phyloP scores from a whole-genome alignment of 2,113 vertebrate species.

The Pipra filicauda region DNA sequence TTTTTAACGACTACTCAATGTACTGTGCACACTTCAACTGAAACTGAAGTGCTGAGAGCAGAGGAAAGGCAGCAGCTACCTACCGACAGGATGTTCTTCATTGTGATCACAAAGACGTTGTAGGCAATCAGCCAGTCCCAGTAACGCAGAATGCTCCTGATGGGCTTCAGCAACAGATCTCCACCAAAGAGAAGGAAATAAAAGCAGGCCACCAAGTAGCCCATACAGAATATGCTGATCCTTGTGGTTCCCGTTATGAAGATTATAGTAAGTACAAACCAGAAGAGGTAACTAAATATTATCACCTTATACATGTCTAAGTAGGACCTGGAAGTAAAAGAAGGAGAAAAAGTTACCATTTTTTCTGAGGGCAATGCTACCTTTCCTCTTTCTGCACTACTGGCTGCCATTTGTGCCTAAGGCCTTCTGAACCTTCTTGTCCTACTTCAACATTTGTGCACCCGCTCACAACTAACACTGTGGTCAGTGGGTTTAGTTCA shows the following conservation, averaged over 20 bases:
- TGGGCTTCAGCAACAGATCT: slow-evolving; percentile 91
- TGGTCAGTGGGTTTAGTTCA: neutral
- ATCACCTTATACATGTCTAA: slow-evolving; percentile 98
- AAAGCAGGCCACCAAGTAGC: slow-evolving; percentile 97
- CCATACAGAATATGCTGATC: slow-evolving; percentile 99
- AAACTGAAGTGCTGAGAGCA: neutral
- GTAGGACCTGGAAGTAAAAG: slow-evolving; percentile 85
- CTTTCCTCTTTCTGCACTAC: neutral
- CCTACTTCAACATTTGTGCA: neutral
- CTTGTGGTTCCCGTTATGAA: slow-evolving; percentile 97
- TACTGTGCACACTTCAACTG: neutral
- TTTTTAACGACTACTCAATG: neutral
- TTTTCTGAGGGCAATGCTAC: neutral
- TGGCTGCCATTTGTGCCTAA: neutral
- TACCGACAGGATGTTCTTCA: slow-evolving; percentile 98
- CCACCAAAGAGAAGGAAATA: slow-evolving; percentile 98
- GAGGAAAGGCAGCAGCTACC: slow-evolving; percentile 20
- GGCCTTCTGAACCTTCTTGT: neutral
- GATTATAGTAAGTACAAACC: slow-evolving; percentile 98
- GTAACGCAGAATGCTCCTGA: slow-evolving; percentile 92
- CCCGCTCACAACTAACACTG: neutral
- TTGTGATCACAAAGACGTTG: slow-evolving; percentile 98
- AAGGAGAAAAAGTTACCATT: neutral
- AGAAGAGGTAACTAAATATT: slow-evolving; percentile 98
- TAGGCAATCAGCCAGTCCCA: slow-evolving; percentile 99